Evolutionary conservation across 2,797 vertebrate genomes (phyloP).

Genomic region (Chelon labrosus): DNA sequence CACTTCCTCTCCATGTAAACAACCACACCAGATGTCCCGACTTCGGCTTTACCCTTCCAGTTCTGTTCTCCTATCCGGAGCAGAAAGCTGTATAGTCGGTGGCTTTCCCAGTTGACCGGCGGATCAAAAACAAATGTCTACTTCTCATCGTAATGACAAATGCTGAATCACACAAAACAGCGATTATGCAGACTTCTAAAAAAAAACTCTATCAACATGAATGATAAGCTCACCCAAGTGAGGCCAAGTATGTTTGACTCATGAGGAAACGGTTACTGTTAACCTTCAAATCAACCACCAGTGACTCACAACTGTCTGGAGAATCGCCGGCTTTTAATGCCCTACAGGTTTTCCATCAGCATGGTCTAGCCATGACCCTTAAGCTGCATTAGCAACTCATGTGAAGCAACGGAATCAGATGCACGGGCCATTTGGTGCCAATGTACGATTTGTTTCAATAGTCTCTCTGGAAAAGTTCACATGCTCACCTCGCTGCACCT

Average conservation of each 20-base stretch:
- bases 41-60: conserved; percentile 35
- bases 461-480: conserved; percentile 38
- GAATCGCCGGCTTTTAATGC: conserved; percentile 55
- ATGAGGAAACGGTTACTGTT: conserved; percentile 64
- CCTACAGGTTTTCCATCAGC: conserved; percentile 45
- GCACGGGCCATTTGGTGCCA: conserved; percentile 23
- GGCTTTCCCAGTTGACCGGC: conserved; percentile 13
- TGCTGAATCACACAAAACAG: conserved; percentile 39
- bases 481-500: conserved; percentile 32
- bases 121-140: conserved; percentile 44
- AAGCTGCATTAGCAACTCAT: conserved; percentile 38
- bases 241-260: conserved; percentile 66
- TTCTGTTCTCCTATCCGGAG: conserved; percentile 38
- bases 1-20: conserved; percentile 69
- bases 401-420: conserved; percentile 25
- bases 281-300: conserved; percentile 64
- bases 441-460: conserved; percentile 37
- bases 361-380: conserved; percentile 41
- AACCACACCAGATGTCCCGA: conserved; percentile 65
- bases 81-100: conserved; percentile 33
- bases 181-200: conserved; percentile 35
- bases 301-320: conserved; percentile 82
- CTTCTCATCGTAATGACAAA: conserved; percentile 13
- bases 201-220: conserved; percentile 6
- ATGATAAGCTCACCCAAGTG: conserved; percentile 16